Evolutionary conservation across 2,888 invertebrate species (phyloP).

Genomic region (Monoplex corrugatus): DNA sequence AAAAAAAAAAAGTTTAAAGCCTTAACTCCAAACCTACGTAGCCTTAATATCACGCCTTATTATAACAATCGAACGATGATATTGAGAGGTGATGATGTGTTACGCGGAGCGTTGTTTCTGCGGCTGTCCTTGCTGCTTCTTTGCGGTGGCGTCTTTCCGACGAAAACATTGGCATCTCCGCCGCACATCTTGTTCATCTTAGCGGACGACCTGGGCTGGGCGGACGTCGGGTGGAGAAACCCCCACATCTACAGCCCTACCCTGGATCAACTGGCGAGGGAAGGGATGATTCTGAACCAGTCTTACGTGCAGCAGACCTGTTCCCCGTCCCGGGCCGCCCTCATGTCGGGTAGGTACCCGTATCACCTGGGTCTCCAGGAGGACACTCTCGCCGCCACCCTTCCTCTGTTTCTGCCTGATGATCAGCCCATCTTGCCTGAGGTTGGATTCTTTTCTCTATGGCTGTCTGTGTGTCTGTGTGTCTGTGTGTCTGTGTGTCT

Average conservation of each 20-base stretch:
- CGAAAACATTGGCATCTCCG: neutral
- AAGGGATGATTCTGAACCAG: slow-evolving; percentile 39
- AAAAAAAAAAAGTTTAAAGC: no score
- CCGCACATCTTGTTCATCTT: slow-evolving; percentile 57
- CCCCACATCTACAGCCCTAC: slow-evolving; percentile 79
- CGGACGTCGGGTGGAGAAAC: slow-evolving; percentile 81
- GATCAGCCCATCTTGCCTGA: slow-evolving; percentile 33
- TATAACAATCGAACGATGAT: no score
- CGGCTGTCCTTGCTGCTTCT: neutral
- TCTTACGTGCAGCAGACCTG: slow-evolving; percentile 41
- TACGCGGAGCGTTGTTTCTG: neutral
- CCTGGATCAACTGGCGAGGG: slow-evolving; percentile 42
- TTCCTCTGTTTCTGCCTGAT: neutral
- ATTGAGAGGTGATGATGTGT: neutral
- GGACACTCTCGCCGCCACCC: neutral
- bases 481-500: neutral
- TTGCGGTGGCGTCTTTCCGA: neutral
- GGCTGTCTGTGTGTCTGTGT: neutral
- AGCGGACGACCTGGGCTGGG: slow-evolving; percentile 74
- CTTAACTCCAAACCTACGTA: no score
- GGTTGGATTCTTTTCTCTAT: neutral
- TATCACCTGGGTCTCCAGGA: slow-evolving; percentile 37
- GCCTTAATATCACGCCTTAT: no score
- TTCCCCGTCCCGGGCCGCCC: slow-evolving; percentile 39
- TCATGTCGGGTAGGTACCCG: slow-evolving; percentile 42